phyloP scores from a whole-genome alignment of 2,888 invertebrate genomes.

The Coelopa pilipes region DNA sequence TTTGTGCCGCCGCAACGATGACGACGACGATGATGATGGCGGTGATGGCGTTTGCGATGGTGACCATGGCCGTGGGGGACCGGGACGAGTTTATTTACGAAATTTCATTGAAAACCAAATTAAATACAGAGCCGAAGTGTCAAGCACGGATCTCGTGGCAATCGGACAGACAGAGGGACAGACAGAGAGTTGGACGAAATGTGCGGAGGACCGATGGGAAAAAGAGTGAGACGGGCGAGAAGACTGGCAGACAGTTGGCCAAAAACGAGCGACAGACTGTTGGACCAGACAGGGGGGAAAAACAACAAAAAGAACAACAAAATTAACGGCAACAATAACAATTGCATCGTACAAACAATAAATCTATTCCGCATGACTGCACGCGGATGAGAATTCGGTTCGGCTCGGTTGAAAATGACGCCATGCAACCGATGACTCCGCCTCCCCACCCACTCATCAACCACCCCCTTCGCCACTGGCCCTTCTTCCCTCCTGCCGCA shows the following conservation, averaged over 20 bases:
- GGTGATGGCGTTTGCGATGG: too few species aligned
- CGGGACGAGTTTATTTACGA: too few species aligned
- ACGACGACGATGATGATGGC: too few species aligned
- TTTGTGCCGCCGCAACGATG: too few species aligned
- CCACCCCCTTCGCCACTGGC: neutral
- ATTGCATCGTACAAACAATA: slow-evolving; percentile 21
- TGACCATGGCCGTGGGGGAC: too few species aligned
- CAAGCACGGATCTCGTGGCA: slow-evolving; percentile 3
- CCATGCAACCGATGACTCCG: slow-evolving; percentile 19
- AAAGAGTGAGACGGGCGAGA: too few species aligned
- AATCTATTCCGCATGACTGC: slow-evolving; percentile 32
- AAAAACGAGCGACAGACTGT: too few species aligned
- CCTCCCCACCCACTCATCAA: neutral
- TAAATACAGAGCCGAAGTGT: slow-evolving; percentile 2
- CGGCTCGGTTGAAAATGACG: slow-evolving; percentile 22
- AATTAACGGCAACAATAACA: too few species aligned
- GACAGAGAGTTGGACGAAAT: too few species aligned
- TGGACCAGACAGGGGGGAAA: too few species aligned
- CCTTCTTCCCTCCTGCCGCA: neutral
- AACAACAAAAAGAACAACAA: neutral
- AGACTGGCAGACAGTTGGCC: too few species aligned
- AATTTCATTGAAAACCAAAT: slow-evolving; percentile 1
- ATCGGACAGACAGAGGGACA: neutral
- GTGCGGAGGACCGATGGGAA: too few species aligned
- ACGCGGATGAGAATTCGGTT: neutral